These are phyloP conservation scores for Cephalopachus bancanus DNA, from an alignment of 2,797 vertebrate genomes.

Conservation along the genomic window DNA sequence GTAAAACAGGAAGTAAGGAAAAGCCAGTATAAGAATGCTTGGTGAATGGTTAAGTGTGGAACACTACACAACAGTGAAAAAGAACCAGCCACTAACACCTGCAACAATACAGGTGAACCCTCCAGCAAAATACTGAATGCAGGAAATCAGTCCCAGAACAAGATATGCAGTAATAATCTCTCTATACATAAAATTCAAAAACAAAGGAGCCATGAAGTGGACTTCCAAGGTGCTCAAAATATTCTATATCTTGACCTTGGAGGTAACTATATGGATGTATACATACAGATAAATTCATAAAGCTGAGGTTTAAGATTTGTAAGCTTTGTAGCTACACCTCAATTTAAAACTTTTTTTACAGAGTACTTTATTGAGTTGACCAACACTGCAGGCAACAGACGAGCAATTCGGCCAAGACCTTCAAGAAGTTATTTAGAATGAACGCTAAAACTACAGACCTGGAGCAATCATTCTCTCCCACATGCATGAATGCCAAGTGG, in stretches of 20 bases:
- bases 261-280: not conserved
- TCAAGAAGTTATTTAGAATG: not conserved
- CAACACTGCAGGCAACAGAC: not conserved
- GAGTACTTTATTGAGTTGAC: not conserved
- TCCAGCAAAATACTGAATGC: not conserved
- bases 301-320: not conserved
- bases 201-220: not conserved
- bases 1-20: not conserved
- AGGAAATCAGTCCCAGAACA: not conserved
- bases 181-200: conserved; percentile 7
- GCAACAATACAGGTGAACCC: not conserved
- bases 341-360: not conserved
- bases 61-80: not conserved
- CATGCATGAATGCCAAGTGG: not conserved
- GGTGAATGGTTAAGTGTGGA: not conserved
- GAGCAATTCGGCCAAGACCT: not conserved
- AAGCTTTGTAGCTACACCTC: not conserved
- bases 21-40: not conserved
- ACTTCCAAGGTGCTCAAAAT: not conserved
- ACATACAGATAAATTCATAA: not conserved
- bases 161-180: not conserved
- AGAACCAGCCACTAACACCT: not conserved
- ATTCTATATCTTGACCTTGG: not conserved
- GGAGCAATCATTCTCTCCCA: not conserved
- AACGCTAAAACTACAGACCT: conserved; percentile 5